Evolutionary conservation across 2,888 invertebrate genomes (phyloP), one percentile per base, ranked within the genome.

Genomic region (Dasysyrphus albostriatus): DNA sequence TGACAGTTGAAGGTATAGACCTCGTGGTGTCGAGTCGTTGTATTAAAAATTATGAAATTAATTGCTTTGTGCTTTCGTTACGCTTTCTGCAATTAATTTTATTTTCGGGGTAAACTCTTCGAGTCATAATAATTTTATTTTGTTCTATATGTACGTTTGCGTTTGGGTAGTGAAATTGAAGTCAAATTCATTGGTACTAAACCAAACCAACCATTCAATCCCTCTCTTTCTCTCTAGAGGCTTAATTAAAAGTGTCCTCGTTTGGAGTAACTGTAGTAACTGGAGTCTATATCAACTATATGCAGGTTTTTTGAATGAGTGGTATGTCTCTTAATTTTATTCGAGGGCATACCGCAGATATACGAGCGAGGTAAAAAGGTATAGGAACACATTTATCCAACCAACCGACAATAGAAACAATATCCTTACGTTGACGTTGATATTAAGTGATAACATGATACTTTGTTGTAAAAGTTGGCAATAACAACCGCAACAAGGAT

Each of bases 401-500:
- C 14, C 8, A 47, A 5, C 51, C 16, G 78, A 78, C 83, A 83
- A 83, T 83, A 87, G 87, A 83, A 83, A 82, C 75, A 78, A 83
- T 65, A 87, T 87, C 87, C 78, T 83, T 87, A 70, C 56, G 79
- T 63, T 87, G 87, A 83, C 75, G 83, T 79, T 79, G 87, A 83
- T 83, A 87, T 83, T 83, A 87, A 87, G 87, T 87, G 87, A 87
- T 87, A 87, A 87, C 83, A 87, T 79, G 87, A 87, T 87, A 87
- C 83, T 87, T 70, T 75, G 75, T 61, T 78, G 79, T 79, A 79
- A 83, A 69, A 87, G 78, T 83, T 75, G 75, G 73, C 63, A 85
- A 81, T 75, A 65, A 74, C 70, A 83, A 56, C 61, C 32, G 14
- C 42, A 56, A 34, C 16, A 51, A 34, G 39, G 49, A 29, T 56